Percentiles rank a stretch among this genome's conserved stretches.
These are phyloP conservation scores for Drosophila colorata DNA, from an alignment of 2,888 invertebrate genomes.

Conservation along the genomic window DNA sequence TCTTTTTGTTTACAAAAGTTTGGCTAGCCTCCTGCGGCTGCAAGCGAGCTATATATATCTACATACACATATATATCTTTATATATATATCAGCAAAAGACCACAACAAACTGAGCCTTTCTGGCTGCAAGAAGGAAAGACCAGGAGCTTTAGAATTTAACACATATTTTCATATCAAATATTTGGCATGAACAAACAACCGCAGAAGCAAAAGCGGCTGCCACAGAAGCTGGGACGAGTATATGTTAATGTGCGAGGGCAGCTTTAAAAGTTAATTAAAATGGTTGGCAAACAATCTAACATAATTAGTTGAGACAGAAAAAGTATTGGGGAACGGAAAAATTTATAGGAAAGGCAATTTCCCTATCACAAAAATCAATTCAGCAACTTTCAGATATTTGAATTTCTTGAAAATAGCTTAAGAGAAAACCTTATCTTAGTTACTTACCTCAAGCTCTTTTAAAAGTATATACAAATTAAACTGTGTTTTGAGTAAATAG, in stretches of 20 bases:
- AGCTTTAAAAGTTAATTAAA: constrained; percentile 6
- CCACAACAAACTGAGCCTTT: constrained; percentile 42
- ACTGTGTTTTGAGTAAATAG: too few species aligned
- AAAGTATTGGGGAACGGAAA: not conserved
- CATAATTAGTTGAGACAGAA: not conserved
- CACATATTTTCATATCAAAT: constrained; percentile 77
- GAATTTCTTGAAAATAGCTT: too few species aligned
- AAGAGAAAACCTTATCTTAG: too few species aligned
- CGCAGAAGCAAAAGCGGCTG: constrained; percentile 38
- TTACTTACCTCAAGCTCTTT: too few species aligned
- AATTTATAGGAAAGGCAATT: too few species aligned
- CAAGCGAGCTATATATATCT: constrained; percentile 33
- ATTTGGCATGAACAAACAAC: constrained; percentile 69
- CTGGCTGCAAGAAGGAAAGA: constrained; percentile 16
- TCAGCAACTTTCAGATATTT: too few species aligned
- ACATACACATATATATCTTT: constrained; percentile 19
- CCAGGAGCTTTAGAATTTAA: constrained; percentile 54
- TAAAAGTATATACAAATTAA: too few species aligned
- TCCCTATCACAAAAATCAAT: too few species aligned
- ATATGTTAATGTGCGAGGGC: constrained; percentile 33
- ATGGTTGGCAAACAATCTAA: not conserved
- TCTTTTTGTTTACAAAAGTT: constrained; percentile 65
- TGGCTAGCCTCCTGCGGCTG: constrained; percentile 41
- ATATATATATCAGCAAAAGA: constrained; percentile 33
- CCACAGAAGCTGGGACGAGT: constrained; percentile 17